phyloP scores from a whole-genome alignment of 37 sponge, comb jelly and placozoan genomes.

The Tethya wilhelma region DNA sequence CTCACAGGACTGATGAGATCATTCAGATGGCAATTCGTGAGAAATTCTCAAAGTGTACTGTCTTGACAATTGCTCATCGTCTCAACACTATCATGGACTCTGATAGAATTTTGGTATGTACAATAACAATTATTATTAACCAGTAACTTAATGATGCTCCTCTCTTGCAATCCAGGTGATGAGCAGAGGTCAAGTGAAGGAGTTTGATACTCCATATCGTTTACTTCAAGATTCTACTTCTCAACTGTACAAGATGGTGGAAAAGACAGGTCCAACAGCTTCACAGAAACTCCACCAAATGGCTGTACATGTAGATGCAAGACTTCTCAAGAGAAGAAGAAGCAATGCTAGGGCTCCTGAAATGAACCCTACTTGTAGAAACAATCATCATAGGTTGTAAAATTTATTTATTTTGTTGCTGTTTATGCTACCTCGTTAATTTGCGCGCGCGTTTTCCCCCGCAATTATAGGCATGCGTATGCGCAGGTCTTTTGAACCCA shows the following conservation, averaged over 20 bases:
- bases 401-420: no score
- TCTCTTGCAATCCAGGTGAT: constrained; percentile 32
- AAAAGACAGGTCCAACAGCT: constrained; percentile 38
- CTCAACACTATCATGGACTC: constrained; percentile 95
- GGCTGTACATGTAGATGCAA: constrained; percentile 14
- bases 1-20: constrained; percentile 84
- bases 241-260: constrained; percentile 52
- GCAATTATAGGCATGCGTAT: no score
- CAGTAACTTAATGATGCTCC: not conserved
- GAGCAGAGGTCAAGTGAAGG: constrained; percentile 42
- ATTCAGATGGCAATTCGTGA: constrained; percentile 84
- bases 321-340: no score
- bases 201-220: constrained; percentile 49
- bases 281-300: constrained; percentile 50
- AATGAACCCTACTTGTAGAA: no score
- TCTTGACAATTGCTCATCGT: constrained; percentile 93
- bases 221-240: constrained; percentile 50
- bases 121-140: no score
- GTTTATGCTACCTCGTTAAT: no score
- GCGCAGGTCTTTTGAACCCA: no score
- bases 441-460: no score
- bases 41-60: constrained; percentile 80
- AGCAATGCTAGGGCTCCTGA: no score
- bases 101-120: constrained; percentile 78
- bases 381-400: no score